Conservation (phyloP, 2,888 invertebrate genomes). For the Nemurella pictetii region DNA sequence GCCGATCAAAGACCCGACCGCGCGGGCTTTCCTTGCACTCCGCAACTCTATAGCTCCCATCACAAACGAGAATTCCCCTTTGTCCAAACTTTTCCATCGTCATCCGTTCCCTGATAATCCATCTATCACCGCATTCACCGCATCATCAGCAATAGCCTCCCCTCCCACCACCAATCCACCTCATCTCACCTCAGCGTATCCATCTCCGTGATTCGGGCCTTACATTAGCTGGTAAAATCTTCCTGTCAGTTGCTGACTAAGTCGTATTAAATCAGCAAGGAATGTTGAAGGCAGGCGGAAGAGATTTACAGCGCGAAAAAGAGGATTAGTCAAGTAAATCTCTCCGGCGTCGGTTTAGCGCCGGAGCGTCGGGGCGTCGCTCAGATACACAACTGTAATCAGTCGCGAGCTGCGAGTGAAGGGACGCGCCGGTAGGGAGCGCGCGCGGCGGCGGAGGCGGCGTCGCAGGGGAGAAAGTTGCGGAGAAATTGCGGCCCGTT, state of each 20-base stretch:
- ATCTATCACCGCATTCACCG: neutral
- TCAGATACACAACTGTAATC: constrained; percentile 26
- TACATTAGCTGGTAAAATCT: constrained; percentile 9
- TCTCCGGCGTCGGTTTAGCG: constrained; percentile 12
- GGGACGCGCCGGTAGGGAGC: neutral
- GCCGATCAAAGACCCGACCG: neutral
- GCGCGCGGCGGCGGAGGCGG: neutral
- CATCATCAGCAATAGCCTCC: neutral
- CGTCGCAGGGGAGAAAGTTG: neutral
- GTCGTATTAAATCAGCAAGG: constrained; percentile 27
- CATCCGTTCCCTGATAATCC: neutral
- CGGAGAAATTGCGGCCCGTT: constrained; percentile 1
- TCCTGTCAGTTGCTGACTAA: constrained; percentile 24
- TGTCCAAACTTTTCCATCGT: neutral
- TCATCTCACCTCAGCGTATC: neutral
- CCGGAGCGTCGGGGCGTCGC: neutral
- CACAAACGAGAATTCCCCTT: neutral
- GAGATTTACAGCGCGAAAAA: constrained; percentile 22
- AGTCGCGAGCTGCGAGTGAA: constrained; percentile 1
- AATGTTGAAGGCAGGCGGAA: constrained; percentile 25
- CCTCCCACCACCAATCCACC: neutral
- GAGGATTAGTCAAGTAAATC: constrained; percentile 28
- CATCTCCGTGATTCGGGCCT: neutral
- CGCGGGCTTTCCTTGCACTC: neutral
- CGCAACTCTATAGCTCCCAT: neutral